Conservation (phyloP, 2,797 vertebrate genomes). For the Labeo calbasu region DNA sequence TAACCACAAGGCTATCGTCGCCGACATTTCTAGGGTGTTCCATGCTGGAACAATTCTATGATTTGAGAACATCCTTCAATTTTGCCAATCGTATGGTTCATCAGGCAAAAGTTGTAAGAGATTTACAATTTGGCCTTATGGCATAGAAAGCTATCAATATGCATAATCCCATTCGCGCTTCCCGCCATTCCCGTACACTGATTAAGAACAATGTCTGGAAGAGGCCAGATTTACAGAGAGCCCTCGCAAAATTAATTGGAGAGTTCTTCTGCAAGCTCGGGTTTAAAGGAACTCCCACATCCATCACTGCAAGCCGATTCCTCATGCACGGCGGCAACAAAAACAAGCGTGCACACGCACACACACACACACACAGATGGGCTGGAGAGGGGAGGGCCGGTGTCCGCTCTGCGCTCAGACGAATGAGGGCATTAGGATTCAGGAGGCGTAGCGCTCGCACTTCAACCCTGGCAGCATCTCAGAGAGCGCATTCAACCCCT, state of each 20-base stretch:
- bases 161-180: background rate
- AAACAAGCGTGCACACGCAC: background rate
- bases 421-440: conserved; percentile 59
- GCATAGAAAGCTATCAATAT: background rate
- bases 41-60: background rate
- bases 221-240: background rate
- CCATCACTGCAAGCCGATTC: conserved; percentile 16
- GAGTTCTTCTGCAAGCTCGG: conserved; percentile 26
- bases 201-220: conserved; percentile 17
- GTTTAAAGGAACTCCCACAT: conserved; percentile 46
- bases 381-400: conserved; percentile 28
- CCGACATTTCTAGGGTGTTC: background rate
- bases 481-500: conserved; percentile 43
- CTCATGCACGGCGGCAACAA: conserved; percentile 35
- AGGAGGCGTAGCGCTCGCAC: conserved; percentile 50
- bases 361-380: conserved; percentile 34
- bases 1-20: no score
- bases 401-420: conserved; percentile 43
- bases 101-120: background rate
- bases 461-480: conserved; percentile 52
- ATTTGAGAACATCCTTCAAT: background rate
- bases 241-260: conserved; percentile 13
- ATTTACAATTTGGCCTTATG: background rate
- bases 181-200: background rate
- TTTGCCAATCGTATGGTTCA: background rate